Evolutionary conservation across 2,888 invertebrate genomes (phyloP), one percentile per base, ranked within the genome.

Genomic region (Callimorpha dominula): DNA sequence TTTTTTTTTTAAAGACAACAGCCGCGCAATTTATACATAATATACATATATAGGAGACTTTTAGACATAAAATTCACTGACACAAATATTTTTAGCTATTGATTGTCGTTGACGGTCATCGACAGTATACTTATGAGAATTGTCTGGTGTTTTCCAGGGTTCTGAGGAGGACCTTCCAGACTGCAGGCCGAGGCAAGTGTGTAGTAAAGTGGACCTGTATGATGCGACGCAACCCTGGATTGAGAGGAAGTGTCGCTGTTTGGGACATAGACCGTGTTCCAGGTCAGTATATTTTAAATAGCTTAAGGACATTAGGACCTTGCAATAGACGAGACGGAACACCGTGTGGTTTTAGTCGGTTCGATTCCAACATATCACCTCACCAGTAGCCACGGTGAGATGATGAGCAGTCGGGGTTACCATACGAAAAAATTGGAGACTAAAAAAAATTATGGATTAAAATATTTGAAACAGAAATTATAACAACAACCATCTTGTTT

Each of bases 201-300:
- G 98, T 96, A 98, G 98, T 87, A 98, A 98, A 93, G 97, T 98
- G 77, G 98, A 98, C 93, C 94, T 98, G 40, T 98, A 98, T 91
- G 98, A 98, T 86, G 94, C 93, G 65, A 89, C 94, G 7, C 96
- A 97, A 72, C 98, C 98, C 14, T 98, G 98, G 98, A 97, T 98
- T 66, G 98, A 98, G 92, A 96, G 97, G 85, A 98, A 98, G 89
- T 98, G 98, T 89, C 97, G 97, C 76, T 98, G 98, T 92, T 96
- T 97, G 73, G 96, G 96, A 66, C 96, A 97, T 76, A 96, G 96
- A 79, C 97, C 97, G 81, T 97, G 97, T 74, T 97, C 97, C 85
- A 97, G 97, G 91, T 96, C 96, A 88, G 93, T 80, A 74, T 76
- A 70, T 60, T 62, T 49, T 68, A 31, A 31, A 31, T 31, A 31